phyloP scores from a whole-genome alignment of 2,113 vertebrate genomes.

The Cyprinodon brontotheroides region DNA sequence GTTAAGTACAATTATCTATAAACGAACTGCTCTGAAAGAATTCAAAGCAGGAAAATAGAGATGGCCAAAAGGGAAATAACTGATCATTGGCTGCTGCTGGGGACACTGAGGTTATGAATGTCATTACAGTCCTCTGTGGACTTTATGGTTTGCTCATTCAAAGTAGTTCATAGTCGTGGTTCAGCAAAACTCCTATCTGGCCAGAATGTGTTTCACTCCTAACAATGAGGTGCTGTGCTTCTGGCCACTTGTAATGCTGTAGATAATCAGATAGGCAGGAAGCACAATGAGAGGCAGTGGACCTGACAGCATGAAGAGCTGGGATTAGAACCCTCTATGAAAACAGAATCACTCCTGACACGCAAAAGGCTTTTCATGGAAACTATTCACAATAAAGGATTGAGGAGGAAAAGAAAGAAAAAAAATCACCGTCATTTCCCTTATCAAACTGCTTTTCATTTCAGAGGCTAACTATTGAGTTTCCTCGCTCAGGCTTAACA shows the following conservation, averaged over 20 bases:
- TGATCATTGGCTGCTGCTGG: constrained; percentile 28
- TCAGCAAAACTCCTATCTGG: constrained; percentile 49
- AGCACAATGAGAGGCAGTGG: constrained; percentile 63
- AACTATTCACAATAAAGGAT: constrained; percentile 55
- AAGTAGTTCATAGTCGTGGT: constrained; percentile 51
- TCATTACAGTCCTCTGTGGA: constrained; percentile 65
- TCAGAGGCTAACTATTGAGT: constrained; percentile 71
- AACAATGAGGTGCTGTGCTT: constrained; percentile 51
- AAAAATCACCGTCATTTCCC: constrained; percentile 68
- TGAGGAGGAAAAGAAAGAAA: constrained; percentile 15
- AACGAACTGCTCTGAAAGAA: not conserved
- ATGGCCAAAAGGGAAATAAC: constrained; percentile 44
- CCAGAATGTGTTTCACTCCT: constrained; percentile 39
- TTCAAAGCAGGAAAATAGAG: constrained; percentile 9
- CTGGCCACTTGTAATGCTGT: constrained; percentile 55
- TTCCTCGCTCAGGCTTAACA: constrained; percentile 66
- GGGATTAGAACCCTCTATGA: constrained; percentile 69
- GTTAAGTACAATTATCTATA: not conserved
- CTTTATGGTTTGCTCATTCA: constrained; percentile 51
- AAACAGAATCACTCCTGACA: constrained; percentile 64
- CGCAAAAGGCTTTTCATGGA: constrained; percentile 64
- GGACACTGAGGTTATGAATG: constrained; percentile 70
- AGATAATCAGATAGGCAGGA: constrained; percentile 66
- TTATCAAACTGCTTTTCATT: constrained; percentile 75
- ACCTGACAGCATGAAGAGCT: constrained; percentile 59